Base-by-base conservation (phyloP, 1,140 invertebrate species). In the Hyles euphorbiae region DNA sequence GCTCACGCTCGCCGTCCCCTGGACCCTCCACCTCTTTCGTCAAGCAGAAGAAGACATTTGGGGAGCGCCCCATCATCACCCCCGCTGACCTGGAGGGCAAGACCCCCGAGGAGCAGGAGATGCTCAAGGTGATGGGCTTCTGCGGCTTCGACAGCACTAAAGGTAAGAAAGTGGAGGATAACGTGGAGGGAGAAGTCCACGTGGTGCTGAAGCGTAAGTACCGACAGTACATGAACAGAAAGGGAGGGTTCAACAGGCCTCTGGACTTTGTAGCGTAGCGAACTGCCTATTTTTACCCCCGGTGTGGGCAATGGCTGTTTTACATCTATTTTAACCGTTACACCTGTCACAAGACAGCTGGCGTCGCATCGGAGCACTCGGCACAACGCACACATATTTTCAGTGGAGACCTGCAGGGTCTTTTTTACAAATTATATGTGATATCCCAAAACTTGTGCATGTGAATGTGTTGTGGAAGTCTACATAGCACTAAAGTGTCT, bases 171-270 rank as follows among this genome's bases (percentile, higher is more conserved):
- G 97, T 99, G 0, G 93, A 96, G 8, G 97, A 96, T 1, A 99
- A 99, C 85, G 96, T 98, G 76, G 93, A 94, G 34, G 97, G 96
- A 22, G 95, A 94, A 33, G 97, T 98, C 61, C 98, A 99, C 87
- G 95, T 99, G 56, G 97, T 98, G 57, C 91, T 98, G 53, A 99
- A 99, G 91, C 91, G 98, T 75, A 98, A 98, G 89, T 99, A 99
- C 85, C 93, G 98, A 74, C 98, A 99, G 89, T 99, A 99, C 78
- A 99, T 99, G 98, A 99, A 99, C 88, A 92, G 98, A 59, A 98
- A 98, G 90, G 98, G 98, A 67, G 98, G 98, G 60, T 99, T 99
- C 89, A 99, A 99, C 86, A 92, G 98, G 78, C 98, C 98, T 44
- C 90, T 99, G 53, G 98, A 99, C 89, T 97, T 97, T 91, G 96